These are phyloP conservation scores for Poeciliopsis presidionis DNA, from an alignment of 2,797 vertebrate genomes.

Conservation along the genomic window DNA sequence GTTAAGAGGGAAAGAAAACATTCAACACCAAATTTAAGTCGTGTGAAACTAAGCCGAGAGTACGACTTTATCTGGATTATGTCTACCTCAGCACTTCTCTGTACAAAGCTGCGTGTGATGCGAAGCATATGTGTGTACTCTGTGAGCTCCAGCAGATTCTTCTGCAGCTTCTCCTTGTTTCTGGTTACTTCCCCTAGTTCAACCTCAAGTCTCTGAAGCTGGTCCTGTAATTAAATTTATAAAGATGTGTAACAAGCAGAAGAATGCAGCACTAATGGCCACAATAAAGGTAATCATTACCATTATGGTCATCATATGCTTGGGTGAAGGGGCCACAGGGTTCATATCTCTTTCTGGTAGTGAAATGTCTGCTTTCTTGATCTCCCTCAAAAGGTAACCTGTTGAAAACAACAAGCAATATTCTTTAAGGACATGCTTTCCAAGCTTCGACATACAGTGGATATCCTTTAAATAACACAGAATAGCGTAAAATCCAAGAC, in stretches of 20 bases:
- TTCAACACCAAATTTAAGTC: neutral
- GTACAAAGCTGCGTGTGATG: constrained; percentile 87
- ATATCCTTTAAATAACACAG: neutral
- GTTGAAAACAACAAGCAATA: constrained; percentile 27
- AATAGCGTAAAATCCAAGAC: constrained; percentile 1
- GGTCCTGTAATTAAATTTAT: constrained; percentile 81
- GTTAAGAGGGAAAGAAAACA: constrained; percentile 1
- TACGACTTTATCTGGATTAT: constrained; percentile 1
- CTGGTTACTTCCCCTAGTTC: constrained; percentile 93
- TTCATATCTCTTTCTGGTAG: constrained; percentile 89
- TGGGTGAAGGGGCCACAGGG: constrained; percentile 90
- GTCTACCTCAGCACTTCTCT: constrained; percentile 81
- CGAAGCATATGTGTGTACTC: constrained; percentile 95
- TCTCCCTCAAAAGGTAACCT: constrained; percentile 95
- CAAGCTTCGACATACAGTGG: neutral
- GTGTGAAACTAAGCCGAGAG: neutral
- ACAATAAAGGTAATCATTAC: constrained; percentile 70
- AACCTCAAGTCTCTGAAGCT: constrained; percentile 92
- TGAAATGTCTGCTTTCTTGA: constrained; percentile 90
- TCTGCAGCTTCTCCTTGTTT: constrained; percentile 95
- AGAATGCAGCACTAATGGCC: neutral
- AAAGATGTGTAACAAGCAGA: neutral
- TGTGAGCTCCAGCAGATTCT: constrained; percentile 90
- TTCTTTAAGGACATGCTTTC: constrained; percentile 1
- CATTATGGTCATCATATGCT: constrained; percentile 93